Evolutionary conservation across 2,797 vertebrate genomes (phyloP).

Genomic region (Myiotriccus ornatus): DNA sequence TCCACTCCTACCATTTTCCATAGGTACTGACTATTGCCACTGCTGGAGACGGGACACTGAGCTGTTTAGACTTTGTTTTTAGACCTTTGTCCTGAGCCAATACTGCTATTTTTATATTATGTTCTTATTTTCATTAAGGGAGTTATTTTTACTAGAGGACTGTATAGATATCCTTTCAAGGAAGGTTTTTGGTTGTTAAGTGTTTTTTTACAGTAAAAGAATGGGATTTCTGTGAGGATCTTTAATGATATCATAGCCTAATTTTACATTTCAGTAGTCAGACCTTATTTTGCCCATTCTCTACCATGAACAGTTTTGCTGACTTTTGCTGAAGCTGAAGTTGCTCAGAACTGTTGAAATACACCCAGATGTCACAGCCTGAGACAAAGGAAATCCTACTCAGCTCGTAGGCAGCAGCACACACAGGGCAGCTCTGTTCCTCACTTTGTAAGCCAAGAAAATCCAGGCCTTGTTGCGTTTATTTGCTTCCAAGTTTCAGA

Average conservation of each 20-base stretch:
- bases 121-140: neutral
- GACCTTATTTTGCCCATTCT: neutral
- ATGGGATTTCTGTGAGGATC: neutral
- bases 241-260: neutral
- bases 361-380: neutral
- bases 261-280: neutral
- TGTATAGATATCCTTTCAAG: neutral
- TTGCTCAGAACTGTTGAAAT: neutral
- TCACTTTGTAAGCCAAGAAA: neutral
- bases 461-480: neutral
- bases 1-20: neutral
- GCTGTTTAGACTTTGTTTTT: neutral
- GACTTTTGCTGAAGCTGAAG: neutral
- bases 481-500: constrained; percentile 26
- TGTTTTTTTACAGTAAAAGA: rapidly evolving
- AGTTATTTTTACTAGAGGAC: neutral
- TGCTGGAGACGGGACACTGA: neutral
- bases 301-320: neutral
- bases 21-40: neutral
- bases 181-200: neutral
- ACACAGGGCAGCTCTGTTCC: neutral
- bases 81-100: neutral
- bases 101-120: neutral
- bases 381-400: constrained; percentile 11
- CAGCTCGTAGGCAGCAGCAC: neutral